Base-by-base conservation (phyloP, 1,140 invertebrate species). In the Caenorhabditis latens region DNA sequence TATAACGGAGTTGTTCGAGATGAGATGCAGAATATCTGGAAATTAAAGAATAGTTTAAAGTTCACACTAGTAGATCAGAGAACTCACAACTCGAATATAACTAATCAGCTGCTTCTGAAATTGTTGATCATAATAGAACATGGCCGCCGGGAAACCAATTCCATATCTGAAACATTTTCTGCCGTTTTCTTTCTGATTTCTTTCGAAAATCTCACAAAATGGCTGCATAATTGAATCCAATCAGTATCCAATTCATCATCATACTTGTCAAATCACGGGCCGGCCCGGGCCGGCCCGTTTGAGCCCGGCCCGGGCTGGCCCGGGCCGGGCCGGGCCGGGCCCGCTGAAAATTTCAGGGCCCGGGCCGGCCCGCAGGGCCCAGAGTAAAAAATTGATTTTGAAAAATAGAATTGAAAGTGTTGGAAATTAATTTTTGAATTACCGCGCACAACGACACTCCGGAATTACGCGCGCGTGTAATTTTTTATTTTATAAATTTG, bases 231-330 rank as follows among this genome's bases (percentile, higher is more conserved):
- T 85, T 85, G 84, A 85, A 85, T 8, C 84, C 84, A 50, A 85
- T 63, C 58, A 65, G 84, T n/a, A 85, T 85, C 84, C 84, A 85
- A 71, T 85, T 85, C 50, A 65, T 85, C n/a, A n/a, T n/a, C n/a
- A n/a, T n/a, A n/a, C n/a, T n/a, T n/a, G n/a, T n/a, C n/a, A n/a
- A n/a, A n/a, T n/a, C n/a, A n/a, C n/a, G n/a, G n/a, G n/a, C n/a
- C n/a, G n/a, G n/a, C n/a, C n/a, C n/a, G n/a, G n/a, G n/a, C n/a
- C n/a, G n/a, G n/a, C n/a, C n/a, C n/a, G n/a, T n/a, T n/a, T n/a
- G n/a, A n/a, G n/a, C n/a, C n/a, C n/a, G n/a, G n/a, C n/a, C n/a
- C n/a, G n/a, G n/a, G n/a, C n/a, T n/a, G n/a, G n/a, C n/a, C n/a
- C n/a, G n/a, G n/a, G n/a, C n/a, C n/a, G n/a, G n/a, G n/a, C n/a